phyloP scores from a whole-genome alignment of 2,113 vertebrate genomes.

The Larimichthys polyactis region DNA sequence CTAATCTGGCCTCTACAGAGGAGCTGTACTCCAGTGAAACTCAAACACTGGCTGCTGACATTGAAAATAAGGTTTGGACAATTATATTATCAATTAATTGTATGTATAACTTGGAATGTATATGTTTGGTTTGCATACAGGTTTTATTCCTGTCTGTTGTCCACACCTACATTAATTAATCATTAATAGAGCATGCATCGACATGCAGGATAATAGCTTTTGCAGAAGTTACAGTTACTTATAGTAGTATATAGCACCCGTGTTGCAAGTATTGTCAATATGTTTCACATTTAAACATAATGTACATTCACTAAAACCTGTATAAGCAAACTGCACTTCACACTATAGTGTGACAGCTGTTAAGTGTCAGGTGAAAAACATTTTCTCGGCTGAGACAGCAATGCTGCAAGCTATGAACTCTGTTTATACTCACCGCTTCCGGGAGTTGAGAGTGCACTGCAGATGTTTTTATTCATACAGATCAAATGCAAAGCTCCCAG shows the following conservation, averaged over 20 bases:
- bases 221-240: background rate
- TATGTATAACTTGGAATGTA: background rate
- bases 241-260: background rate
- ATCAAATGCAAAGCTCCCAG: background rate
- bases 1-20: slow-evolving; percentile 53
- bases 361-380: background rate
- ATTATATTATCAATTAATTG: background rate
- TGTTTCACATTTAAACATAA: background rate
- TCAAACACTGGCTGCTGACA: slow-evolving; percentile 17
- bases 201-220: background rate
- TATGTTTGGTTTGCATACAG: no score
- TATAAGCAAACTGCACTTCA: background rate
- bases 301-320: no score
- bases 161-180: background rate
- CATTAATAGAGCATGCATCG: no score
- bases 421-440: background rate
- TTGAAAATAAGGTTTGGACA: slow-evolving; percentile 66
- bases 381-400: background rate
- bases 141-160: background rate
- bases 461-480: background rate
- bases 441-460: background rate
- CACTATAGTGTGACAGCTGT: background rate
- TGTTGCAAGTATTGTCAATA: background rate
- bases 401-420: background rate
- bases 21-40: slow-evolving; percentile 49